Percentiles rank a stretch among this genome's conserved stretches.
Conservation (phyloP, 2,113 vertebrate species). For the Oryzias javanicus region DNA sequence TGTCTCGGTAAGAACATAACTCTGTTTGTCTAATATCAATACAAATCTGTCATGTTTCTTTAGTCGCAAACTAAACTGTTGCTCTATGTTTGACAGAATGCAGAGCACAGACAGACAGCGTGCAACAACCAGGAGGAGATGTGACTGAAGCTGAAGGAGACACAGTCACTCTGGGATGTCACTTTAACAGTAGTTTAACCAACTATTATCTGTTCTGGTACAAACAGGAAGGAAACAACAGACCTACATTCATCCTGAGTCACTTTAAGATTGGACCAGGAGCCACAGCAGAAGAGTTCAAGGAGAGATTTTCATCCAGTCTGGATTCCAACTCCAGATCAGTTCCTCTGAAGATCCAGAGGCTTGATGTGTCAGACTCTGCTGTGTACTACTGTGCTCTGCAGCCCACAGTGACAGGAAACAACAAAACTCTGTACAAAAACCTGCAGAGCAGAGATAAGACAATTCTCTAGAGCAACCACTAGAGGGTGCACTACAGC, state of each 20-base stretch:
- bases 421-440: too few species aligned
- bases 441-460: too few species aligned
- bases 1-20: conserved; percentile 19
- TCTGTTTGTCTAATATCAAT: background rate
- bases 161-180: background rate
- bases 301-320: conserved; percentile 15
- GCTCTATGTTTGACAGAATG: too few species aligned
- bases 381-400: too few species aligned
- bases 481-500: too few species aligned
- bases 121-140: background rate
- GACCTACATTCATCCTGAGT: background rate
- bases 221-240: background rate
- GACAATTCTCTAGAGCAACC: too few species aligned
- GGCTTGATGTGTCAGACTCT: too few species aligned
- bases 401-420: too few species aligned
- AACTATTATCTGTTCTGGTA: conserved; percentile 1
- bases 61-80: too few species aligned
- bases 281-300: background rate
- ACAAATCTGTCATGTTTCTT: background rate
- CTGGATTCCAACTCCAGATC: conserved; percentile 2
- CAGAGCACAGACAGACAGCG: background rate
- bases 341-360: conserved; percentile 33
- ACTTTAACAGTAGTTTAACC: background rate
- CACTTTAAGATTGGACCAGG: background rate
- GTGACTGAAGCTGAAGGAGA: background rate